phyloP scores from a whole-genome alignment of 2,113 vertebrate species.

The Paramormyrops kingsleyae region DNA sequence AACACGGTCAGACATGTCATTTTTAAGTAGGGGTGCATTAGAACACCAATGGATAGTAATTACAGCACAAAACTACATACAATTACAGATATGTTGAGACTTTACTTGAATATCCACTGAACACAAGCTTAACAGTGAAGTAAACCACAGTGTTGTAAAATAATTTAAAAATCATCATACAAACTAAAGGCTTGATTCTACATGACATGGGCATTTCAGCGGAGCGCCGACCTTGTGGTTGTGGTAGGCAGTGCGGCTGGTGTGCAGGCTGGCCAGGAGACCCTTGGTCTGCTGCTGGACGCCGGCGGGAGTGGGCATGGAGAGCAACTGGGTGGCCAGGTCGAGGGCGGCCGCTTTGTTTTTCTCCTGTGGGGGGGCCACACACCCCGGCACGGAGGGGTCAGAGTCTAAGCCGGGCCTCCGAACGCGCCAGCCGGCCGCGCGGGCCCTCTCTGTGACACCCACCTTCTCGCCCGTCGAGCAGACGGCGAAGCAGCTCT shows the following conservation, averaged over 20 bases:
- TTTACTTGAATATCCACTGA: neutral
- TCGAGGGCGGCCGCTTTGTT: constrained; percentile 86
- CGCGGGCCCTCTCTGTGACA: neutral
- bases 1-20: neutral
- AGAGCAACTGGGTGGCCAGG: constrained; percentile 84
- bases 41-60: neutral
- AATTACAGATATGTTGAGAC: neutral
- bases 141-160: neutral
- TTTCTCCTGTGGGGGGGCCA: constrained; percentile 70
- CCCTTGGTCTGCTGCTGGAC: constrained; percentile 97
- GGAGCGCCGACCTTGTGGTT: constrained; percentile 82
- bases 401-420: neutral
- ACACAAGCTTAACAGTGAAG: neutral
- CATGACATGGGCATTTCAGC: neutral
- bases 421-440: neutral
- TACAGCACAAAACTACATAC: neutral
- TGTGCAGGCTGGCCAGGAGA: constrained; percentile 90
- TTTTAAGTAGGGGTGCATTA: neutral
- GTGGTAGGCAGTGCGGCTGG: constrained; percentile 91
- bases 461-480: constrained; percentile 89
- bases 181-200: neutral
- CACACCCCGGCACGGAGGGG: neutral
- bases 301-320: constrained; percentile 87
- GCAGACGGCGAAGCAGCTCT: constrained; percentile 95
- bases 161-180: neutral